Base-by-base conservation (phyloP, 2,888 invertebrate genomes). In the Ferrisia virgata region DNA sequence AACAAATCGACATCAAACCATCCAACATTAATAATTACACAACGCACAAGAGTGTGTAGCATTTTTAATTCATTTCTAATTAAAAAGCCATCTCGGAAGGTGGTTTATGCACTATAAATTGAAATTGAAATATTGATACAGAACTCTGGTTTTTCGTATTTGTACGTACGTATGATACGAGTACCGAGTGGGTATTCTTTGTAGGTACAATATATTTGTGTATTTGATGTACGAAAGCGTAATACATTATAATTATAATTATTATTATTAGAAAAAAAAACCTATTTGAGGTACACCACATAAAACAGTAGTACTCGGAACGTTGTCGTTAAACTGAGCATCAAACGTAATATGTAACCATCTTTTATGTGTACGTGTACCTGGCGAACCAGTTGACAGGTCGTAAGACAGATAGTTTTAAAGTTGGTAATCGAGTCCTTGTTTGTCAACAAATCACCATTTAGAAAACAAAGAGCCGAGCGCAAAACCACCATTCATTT, bases 381-480 rank as follows among this genome's bases (percentile, higher is more conserved):
- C 8, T 64, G 11, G 58, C 58, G 58, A 64, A 64, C 58, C 28
- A 64, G 58, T 64, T 11, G 58, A 64, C 58, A 64, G 58, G 9
- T 64, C 58, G 28, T 22, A 64, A 64, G 58, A 64, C 13, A 25
- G 58, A 64, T 64, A 64, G 58, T 64, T 64, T 64, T 28, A 1
- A 5, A 64, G 58, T 64, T 28, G 8, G 58, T 28, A 64, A 64
- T 28, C 58, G 28, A 64, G 58, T 64, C 58, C 58, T 64, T 64
- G 58, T 64, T 64, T 64, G 58, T 64, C 58, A 64, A 64, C 58
- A 64, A 64, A 64, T 25, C 58, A 28, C 58, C 58, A 64, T 64
- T 22, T 28, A 28, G 28, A 64, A 64, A 64, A 64, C 22, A 64
- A 64, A 22, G 22, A 64, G 28, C 25, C 39, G 11, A 39, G 58